Evolutionary conservation across 1,140 invertebrate species (phyloP), one percentile per base, ranked within the genome.

Genomic region (Asobara japonica): DNA sequence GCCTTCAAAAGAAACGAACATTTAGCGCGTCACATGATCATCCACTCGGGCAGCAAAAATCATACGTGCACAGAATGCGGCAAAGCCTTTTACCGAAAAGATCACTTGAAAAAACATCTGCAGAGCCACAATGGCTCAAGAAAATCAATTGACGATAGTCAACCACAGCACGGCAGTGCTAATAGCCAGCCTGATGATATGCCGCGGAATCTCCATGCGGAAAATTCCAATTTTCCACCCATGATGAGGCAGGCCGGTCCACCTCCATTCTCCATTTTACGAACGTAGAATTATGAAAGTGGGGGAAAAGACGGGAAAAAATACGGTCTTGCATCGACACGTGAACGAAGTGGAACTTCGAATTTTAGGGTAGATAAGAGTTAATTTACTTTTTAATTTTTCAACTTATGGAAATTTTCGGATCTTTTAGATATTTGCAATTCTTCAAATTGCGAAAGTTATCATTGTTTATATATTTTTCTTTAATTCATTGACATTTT

Each of bases 51-150:
- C 30, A 88, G 88, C 64, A 90, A 90, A 74, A 87, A 86, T 78
- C 88, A 90, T 79, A 83, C 89, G 51, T 91, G 90, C 76, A 87
- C 88, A 0, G 89, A 90, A 71, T 91, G 90, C 69, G 88, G 89
- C 1, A 91, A 91, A 79, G 89, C 88, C 1, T 90, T 90, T 76
- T 90, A 90, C 68, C 83, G 90, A 5, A 91, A 90, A 64, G 90
- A 91, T 79, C 90, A 91, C 72, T 78, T 91, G 41, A 89, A 89
- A 20, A 91, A 90, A 71, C 90, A 91, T 76, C 83, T 89, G 1
- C 86, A 89, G 56, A 90, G 89, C 77, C 90, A 91, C 68, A 88
- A 76, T 16, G 80, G 79, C 13, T 78, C 74, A 64, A 78, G 69
- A 62, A 77, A 77, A 65, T 60, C 71, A 45, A 20, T 27, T 13